Conservation (phyloP, 2,888 invertebrate species). For the Proisotoma minuta region DNA sequence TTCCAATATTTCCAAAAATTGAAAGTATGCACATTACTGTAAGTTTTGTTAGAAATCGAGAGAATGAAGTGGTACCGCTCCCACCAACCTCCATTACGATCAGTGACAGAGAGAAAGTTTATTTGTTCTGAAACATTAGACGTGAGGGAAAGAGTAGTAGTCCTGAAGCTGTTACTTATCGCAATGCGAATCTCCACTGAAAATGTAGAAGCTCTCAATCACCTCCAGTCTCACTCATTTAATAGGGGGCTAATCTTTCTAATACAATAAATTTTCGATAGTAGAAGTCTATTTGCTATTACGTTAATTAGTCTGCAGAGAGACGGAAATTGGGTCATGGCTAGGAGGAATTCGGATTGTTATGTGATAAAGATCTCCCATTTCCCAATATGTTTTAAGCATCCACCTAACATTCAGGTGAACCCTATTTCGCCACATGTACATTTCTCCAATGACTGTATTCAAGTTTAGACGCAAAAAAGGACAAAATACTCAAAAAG, state of each 20-base stretch:
- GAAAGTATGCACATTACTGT: too few species aligned
- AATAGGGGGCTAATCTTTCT: conserved; percentile 13
- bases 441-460: too few species aligned
- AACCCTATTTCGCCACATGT: too few species aligned
- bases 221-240: neutral
- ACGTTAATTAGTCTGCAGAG: conserved; percentile 15
- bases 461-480: too few species aligned
- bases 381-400: too few species aligned
- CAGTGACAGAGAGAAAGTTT: neutral
- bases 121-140: neutral
- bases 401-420: too few species aligned
- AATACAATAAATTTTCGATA: conserved; percentile 13
- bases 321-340: conserved; percentile 7
- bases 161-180: too few species aligned
- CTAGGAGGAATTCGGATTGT: neutral
- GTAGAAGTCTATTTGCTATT: conserved; percentile 11
- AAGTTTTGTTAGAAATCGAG: too few species aligned
- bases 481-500: too few species aligned
- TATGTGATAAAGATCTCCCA: neutral
- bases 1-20: too few species aligned
- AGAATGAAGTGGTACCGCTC: neutral
- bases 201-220: too few species aligned
- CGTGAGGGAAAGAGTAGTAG: neutral
- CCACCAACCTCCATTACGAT: neutral
- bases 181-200: too few species aligned